Conservation (phyloP, 2,888 invertebrate genomes). For the Molorchus minor region DNA sequence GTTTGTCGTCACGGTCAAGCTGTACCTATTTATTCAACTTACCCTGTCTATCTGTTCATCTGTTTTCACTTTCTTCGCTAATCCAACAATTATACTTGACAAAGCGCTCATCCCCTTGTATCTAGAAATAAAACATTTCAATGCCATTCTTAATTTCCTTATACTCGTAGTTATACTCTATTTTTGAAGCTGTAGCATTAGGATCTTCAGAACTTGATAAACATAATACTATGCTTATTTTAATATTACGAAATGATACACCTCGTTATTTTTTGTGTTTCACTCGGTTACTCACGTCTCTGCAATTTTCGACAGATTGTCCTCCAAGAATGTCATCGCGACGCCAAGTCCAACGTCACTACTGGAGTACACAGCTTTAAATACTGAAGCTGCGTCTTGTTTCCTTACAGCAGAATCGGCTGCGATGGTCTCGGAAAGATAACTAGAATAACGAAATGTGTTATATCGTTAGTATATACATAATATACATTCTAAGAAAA, state of each 20-base stretch:
- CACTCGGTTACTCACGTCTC: constrained; percentile 30
- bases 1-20: too few relatives aligned
- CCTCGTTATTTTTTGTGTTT: too few relatives aligned
- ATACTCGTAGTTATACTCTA: too few relatives aligned
- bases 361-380: constrained; percentile 27
- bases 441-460: constrained; percentile 24
- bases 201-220: too few relatives aligned
- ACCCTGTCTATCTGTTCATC: constrained; percentile 26
- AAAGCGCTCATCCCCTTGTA: constrained; percentile 33
- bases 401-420: constrained; percentile 31
- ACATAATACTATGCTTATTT: too few relatives aligned
- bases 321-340: constrained; percentile 34
- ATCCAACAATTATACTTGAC: constrained; percentile 22
- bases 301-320: constrained; percentile 27
- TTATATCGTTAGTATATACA: not conserved
- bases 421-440: constrained; percentile 34
- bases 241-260: too few relatives aligned
- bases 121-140: constrained; percentile 29
- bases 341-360: constrained; percentile 32
- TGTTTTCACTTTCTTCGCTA: constrained; percentile 30
- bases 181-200: too few relatives aligned
- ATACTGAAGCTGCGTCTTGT: constrained; percentile 37
- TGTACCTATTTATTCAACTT: constrained; percentile 17
- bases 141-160: too few relatives aligned
- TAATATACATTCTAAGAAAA: not conserved